Base-by-base conservation (phyloP, 2,888 invertebrate species). In the Spodoptera picta region DNA sequence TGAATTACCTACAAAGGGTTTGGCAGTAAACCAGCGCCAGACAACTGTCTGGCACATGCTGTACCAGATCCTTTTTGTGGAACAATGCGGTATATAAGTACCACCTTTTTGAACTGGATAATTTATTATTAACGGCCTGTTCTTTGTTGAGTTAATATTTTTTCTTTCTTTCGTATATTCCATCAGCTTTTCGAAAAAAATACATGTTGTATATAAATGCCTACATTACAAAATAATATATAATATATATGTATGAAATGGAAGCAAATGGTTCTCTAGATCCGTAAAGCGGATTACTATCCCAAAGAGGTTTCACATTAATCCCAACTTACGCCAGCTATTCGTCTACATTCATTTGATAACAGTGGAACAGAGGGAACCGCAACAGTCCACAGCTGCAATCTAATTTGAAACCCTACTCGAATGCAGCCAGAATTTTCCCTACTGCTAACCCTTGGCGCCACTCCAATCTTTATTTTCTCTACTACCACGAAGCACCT, bases 401-500 rank as follows among this genome's bases (percentile, higher is more conserved):
- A 86, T 85, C 83, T 85, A 84, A 87, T 88, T 86, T 87, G 81
- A 86, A 85, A 83, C 77, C 82, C 81, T 81, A 79, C 77, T 82
- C 79, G 77, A 83, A 81, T 84, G 84, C 85, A 87, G 83, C 75
- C 77, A 79, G 78, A 81, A 84, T 84, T 84, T 86, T 83, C 79
- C 81, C 77, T 69, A 73, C 81, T 67, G 58, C 65, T 53, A 53
- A 72, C 79, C 79, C 74, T 86, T 91, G 91, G 90, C 90, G 74
- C 79, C 75, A 73, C 79, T 90, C 90, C 90, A 90, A 90, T 83
- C 83, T 86, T 88, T 88, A 89, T 87, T 88, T 87, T 84, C 81
- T 81, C 81, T 73, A 73, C 80, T 77, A 69, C 80, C 73, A 82
- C 83, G 80, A 83, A 84, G 77, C 83, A 84, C 84, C 84, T 86